A percentile compares a stretch with the other conserved stretches of the same genome.
Evolutionary conservation across 23 tunicate genomes (phyloP).

Genomic region (Styela clava): DNA sequence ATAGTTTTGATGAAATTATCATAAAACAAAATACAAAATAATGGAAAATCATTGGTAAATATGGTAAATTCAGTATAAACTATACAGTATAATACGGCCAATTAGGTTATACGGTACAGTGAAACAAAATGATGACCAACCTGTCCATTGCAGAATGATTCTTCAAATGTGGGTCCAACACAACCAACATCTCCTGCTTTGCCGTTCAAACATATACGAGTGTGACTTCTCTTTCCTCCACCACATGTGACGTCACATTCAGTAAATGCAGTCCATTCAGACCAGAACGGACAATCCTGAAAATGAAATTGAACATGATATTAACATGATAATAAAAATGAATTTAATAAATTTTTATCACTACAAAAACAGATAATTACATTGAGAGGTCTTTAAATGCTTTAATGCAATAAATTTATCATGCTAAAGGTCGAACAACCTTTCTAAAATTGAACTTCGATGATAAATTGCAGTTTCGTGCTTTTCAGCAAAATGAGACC

Average conservation of each 20-base stretch:
- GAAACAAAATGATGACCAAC: neutral
- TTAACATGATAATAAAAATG: neutral
- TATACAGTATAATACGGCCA: no score
- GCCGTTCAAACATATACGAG: conserved; percentile 16
- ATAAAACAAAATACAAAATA: neutral
- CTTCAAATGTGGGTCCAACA: conserved; percentile 26
- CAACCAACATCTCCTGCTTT: conserved; percentile 29
- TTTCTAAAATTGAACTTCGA: no score
- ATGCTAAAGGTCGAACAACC: no score
- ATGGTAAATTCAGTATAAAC: no score
- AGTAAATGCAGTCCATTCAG: conserved; percentile 19
- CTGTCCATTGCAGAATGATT: conserved; percentile 29
- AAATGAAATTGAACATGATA: neutral
- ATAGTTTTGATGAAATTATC: conserved; percentile 5
- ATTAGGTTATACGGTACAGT: neutral
- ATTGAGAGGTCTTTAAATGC: no score
- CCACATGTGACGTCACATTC: conserved; percentile 31
- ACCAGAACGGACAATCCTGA: conserved; percentile 22
- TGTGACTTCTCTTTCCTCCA: conserved; percentile 28
- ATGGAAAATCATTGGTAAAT: neutral
- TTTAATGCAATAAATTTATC: no score
- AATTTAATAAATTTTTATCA: neutral
- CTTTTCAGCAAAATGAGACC: no score
- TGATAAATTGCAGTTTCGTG: no score
- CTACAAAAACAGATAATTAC: neutral